Evolutionary conservation across 2,797 vertebrate species (phyloP), one percentile per base, ranked within the genome.

Genomic region (Gobio occitaniae): DNA sequence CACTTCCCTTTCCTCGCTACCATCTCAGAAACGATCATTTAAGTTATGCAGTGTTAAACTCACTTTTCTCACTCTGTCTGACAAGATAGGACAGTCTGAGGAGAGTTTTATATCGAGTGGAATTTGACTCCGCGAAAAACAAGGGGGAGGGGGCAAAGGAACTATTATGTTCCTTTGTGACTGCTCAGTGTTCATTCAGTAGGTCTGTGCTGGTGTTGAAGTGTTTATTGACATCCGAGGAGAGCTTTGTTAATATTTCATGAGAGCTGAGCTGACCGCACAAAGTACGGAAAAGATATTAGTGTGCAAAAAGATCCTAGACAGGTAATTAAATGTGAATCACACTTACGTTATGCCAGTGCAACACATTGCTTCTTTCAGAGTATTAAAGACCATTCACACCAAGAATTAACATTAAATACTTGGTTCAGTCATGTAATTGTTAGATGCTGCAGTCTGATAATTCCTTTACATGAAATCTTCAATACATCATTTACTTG

Each of bases 201-300:
- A 47, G 76, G 56, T 41, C 52, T 71, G 68, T 48, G 65, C 65
- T 59, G 74, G 48, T 59, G 38, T 36, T 52, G 12, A 54, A 36
- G 50, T 61, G 83, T 79, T 84, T 71, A 84, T 29, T 72, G 83
- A 71, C 68, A 84, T 79, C 68, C 9, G 68, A 84, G 83, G 68
- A 84, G 68, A 36, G 76, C 68, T 72, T 72, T 79, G 76, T 84
- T 63, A 84, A 84, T 84, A 72, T 65, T 84, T 72, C 32, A 84
- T 84, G 36, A 79, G 56, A 41, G 10, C 66, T 32, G 76, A 72
- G 66, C 77, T 79, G 44, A 84, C 83, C 83, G 36, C 68, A 80
- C 47, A 21, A 8, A 48, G 74, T 21, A 15, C 3, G 15, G 65
- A 84, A 69, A 84, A 38, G 47, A 75, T 72, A 65, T 44, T 9